phyloP scores from a whole-genome alignment of 2,888 invertebrate genomes.

The Diarsia rubi region DNA sequence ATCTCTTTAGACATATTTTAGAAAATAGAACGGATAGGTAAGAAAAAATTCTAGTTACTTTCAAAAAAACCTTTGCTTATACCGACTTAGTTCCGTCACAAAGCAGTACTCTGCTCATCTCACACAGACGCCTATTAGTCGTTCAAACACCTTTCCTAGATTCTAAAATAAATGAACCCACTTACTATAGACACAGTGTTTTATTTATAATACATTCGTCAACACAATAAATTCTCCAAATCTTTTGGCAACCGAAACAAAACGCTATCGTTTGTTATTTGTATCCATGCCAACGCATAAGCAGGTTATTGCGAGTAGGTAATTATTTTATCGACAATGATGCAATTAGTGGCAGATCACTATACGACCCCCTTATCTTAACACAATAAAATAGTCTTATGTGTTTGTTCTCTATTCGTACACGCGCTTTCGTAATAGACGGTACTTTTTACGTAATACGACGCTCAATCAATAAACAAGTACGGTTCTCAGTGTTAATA shows the following conservation, averaged over 20 bases:
- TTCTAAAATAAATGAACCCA: constrained; percentile 33
- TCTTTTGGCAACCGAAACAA: constrained; percentile 51
- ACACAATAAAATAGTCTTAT: constrained; percentile 57
- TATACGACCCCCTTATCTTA: constrained; percentile 66
- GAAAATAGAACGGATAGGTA: no score
- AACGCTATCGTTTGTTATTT: constrained; percentile 60
- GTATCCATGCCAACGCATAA: constrained; percentile 68
- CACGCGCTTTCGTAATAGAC: constrained; percentile 46
- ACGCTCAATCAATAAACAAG: constrained; percentile 60
- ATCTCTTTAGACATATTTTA: no score
- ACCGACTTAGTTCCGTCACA: neutral
- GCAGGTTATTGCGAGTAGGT: constrained; percentile 45
- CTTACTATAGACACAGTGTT: constrained; percentile 1
- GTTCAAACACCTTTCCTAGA: constrained; percentile 8
- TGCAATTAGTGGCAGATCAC: constrained; percentile 66
- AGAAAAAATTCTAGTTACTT: no score
- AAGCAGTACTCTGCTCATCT: neutral
- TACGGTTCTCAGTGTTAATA: constrained; percentile 58
- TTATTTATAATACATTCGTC: constrained; percentile 26
- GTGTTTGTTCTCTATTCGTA: constrained; percentile 50
- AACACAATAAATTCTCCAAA: constrained; percentile 37
- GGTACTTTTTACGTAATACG: constrained; percentile 55
- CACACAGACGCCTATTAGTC: neutral
- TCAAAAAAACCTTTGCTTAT: constrained; percentile 5
- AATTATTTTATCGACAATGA: constrained; percentile 65